These are phyloP conservation scores for Physella acuta DNA, from an alignment of 1,140 invertebrate genomes.

Conservation along the genomic window DNA sequence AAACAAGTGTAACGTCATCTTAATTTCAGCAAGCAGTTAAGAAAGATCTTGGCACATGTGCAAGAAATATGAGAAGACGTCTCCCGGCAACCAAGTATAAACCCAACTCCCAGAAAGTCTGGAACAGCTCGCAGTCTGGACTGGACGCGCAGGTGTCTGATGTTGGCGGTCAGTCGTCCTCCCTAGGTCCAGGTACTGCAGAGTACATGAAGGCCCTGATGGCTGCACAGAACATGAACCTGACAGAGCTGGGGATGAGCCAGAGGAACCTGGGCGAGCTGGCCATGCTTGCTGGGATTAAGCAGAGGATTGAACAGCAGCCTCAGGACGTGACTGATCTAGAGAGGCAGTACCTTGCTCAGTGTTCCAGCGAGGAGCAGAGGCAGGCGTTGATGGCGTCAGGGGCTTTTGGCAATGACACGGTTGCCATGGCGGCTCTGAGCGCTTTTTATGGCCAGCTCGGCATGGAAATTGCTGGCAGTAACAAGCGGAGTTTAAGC, in stretches of 20 bases:
- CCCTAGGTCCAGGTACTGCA: background rate
- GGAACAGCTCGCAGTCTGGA: slow-evolving; percentile 12
- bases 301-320: slow-evolving; percentile 25
- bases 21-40: slow-evolving; percentile 34
- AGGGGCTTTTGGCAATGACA: slow-evolving; percentile 24
- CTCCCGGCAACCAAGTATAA: slow-evolving; percentile 24
- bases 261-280: slow-evolving; percentile 28
- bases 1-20: no score
- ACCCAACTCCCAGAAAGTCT: slow-evolving; percentile 17
- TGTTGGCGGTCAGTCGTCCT: background rate
- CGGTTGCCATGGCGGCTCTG: slow-evolving; percentile 21
- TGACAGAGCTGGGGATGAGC: slow-evolving; percentile 8
- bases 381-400: slow-evolving; percentile 27
- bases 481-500: background rate
- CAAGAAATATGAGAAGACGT: slow-evolving; percentile 30
- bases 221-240: slow-evolving; percentile 20
- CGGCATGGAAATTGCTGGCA: slow-evolving; percentile 11
- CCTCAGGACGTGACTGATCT: slow-evolving; percentile 20
- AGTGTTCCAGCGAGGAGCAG: slow-evolving; percentile 27
- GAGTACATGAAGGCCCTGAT: slow-evolving; percentile 25
- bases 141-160: slow-evolving; percentile 3
- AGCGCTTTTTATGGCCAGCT: slow-evolving; percentile 24
- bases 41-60: slow-evolving; percentile 32
- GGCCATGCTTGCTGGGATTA: slow-evolving; percentile 26
- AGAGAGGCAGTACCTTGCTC: slow-evolving; percentile 14